phyloP scores from a whole-genome alignment of 2,113 vertebrate genomes.

The Bucco capensis region DNA sequence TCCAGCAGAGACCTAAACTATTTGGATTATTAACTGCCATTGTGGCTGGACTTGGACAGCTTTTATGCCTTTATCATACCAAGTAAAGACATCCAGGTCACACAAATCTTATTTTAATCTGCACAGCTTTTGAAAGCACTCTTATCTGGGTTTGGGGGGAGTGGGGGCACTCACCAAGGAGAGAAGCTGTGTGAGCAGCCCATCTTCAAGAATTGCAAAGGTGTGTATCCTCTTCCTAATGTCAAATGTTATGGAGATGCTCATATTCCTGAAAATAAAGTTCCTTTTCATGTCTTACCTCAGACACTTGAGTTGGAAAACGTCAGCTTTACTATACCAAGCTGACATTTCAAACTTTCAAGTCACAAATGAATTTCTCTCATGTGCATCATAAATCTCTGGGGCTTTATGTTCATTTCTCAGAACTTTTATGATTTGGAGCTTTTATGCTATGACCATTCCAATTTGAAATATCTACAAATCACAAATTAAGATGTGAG shows the following conservation, averaged over 20 bases:
- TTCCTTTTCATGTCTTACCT: background rate
- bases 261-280: background rate
- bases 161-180: background rate
- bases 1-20: background rate
- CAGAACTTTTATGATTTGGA: background rate
- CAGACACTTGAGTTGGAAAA: background rate
- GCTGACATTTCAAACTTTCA: background rate
- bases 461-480: background rate
- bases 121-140: background rate
- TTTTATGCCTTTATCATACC: background rate
- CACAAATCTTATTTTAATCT: background rate
- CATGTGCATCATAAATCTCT: constrained; percentile 7
- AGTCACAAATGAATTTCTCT: constrained; percentile 1
- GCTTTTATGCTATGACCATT: background rate
- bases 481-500: constrained; percentile 14
- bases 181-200: background rate
- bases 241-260: background rate
- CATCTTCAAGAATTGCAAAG: background rate
- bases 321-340: background rate
- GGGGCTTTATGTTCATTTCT: background rate
- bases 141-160: background rate
- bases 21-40: background rate
- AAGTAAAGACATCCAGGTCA: background rate
- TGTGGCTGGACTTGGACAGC: background rate
- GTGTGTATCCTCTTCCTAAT: background rate